phyloP scores from a whole-genome alignment of 2,888 invertebrate species.

The Isoperla grammatica region DNA sequence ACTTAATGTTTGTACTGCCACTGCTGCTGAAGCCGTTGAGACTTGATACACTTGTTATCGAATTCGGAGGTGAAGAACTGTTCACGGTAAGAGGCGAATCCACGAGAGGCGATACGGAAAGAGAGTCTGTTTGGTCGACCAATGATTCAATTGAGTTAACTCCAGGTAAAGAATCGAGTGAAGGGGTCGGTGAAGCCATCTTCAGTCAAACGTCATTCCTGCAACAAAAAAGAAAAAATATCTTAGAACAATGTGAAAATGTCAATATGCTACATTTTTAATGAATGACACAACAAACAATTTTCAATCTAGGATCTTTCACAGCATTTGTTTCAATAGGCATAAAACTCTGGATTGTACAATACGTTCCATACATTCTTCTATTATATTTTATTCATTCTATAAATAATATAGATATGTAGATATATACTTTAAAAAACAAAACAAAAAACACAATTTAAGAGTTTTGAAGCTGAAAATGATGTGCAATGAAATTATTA shows the following conservation, averaged over 20 bases:
- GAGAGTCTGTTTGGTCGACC: constrained; percentile 71
- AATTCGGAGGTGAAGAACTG: constrained; percentile 51
- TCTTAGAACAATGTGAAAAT: constrained; percentile 21
- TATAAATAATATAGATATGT: too few species aligned
- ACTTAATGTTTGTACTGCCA: constrained; percentile 38
- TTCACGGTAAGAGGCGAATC: constrained; percentile 72
- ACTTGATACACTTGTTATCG: constrained; percentile 21
- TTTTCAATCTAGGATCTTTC: too few species aligned
- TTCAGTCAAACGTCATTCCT: constrained; percentile 86
- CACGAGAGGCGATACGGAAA: constrained; percentile 52
- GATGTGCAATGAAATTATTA: too few species aligned
- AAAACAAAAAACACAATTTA: not conserved
- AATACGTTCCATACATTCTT: too few species aligned
- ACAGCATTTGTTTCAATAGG: too few species aligned
- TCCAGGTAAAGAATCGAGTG: constrained; percentile 86
- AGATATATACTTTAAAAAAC: too few species aligned
- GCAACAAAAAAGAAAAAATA: constrained; percentile 48
- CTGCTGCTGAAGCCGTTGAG: constrained; percentile 24
- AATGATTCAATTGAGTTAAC: constrained; percentile 88
- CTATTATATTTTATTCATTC: too few species aligned
- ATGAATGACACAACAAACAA: too few species aligned
- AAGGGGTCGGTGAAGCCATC: constrained; percentile 91
- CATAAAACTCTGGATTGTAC: too few species aligned
- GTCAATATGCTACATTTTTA: not conserved
- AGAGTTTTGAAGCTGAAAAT: too few species aligned